Conservation (phyloP, 35 echinoderm and acorn worm genomes). For the Eucidaris tribuloides region DNA sequence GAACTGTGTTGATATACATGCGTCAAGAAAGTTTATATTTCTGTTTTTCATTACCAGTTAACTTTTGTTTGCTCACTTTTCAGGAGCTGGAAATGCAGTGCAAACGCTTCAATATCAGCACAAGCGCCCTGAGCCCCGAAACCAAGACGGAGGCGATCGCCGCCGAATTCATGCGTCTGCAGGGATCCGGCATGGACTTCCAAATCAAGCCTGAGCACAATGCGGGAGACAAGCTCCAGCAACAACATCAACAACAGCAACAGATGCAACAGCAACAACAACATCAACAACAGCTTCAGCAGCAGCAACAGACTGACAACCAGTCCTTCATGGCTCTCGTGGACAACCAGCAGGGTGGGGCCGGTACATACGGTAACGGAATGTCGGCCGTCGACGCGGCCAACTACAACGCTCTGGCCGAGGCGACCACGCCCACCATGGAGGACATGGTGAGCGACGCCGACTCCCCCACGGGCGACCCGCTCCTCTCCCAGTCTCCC, state of each 20-base stretch:
- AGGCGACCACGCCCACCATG: constrained; percentile 13
- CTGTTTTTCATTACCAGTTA: too few species aligned
- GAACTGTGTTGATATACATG: too few species aligned
- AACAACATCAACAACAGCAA: constrained; percentile 9
- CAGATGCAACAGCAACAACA: constrained; percentile 5
- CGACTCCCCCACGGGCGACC: constrained; percentile 68
- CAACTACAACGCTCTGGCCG: constrained; percentile 13
- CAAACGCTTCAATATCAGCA: constrained; percentile 56
- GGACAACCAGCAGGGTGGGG: neutral
- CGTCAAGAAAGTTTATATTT: too few species aligned
- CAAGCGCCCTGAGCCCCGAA: constrained; percentile 69
- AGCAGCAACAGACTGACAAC: constrained; percentile 1
- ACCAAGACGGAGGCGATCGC: constrained; percentile 89
- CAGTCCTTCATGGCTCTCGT: neutral
- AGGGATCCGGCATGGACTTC: constrained; percentile 73
- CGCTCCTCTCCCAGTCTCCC: constrained; percentile 72
- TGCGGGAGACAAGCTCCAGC: neutral
- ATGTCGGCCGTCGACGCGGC: neutral
- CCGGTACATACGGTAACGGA: constrained; percentile 1
- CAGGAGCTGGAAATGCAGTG: constrained; percentile 97
- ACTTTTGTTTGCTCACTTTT: too few species aligned
- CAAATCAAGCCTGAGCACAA: constrained; percentile 52
- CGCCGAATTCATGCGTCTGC: constrained; percentile 77
- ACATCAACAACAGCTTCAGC: constrained; percentile 9
- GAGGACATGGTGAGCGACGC: constrained; percentile 89